phyloP scores from a whole-genome alignment of 2,113 vertebrate genomes.

The Machaerirhynchus nigripectus region DNA sequence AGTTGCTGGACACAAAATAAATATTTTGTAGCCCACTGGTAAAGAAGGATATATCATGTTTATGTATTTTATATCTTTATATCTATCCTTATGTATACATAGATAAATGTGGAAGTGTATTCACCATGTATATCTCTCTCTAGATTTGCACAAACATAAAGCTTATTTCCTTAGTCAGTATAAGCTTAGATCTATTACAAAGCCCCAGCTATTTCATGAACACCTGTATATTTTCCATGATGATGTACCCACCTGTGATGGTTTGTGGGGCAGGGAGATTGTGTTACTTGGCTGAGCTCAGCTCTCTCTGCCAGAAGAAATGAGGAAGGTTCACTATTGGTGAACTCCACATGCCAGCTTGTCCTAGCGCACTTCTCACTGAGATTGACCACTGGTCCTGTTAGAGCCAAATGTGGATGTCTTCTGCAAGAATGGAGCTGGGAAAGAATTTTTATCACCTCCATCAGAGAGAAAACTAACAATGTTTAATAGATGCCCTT shows the following conservation, averaged over 20 bases:
- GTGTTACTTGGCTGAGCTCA: not conserved
- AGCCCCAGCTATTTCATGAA: not conserved
- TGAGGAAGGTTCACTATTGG: not conserved
- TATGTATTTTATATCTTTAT: not conserved
- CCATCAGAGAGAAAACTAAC: not conserved
- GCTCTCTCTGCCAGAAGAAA: not conserved
- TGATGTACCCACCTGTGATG: not conserved
- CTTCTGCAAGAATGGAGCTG: not conserved
- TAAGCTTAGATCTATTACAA: not conserved
- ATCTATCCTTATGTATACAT: not conserved
- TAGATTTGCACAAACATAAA: not conserved
- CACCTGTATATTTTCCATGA: not conserved
- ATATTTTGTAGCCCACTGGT: not conserved
- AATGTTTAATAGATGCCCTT: not conserved
- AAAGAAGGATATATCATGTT: not conserved
- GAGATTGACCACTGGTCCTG: not conserved
- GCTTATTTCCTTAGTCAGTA: not conserved
- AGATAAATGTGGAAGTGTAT: not conserved
- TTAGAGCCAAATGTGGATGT: not conserved
- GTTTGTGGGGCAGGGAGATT: not conserved
- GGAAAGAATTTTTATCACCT: not conserved
- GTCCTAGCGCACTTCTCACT: not conserved
- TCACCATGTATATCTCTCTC: not conserved
- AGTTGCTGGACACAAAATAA: not conserved
- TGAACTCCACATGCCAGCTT: not conserved